phyloP scores from a whole-genome alignment of 2,888 invertebrate species.

The Eilema depressum region DNA sequence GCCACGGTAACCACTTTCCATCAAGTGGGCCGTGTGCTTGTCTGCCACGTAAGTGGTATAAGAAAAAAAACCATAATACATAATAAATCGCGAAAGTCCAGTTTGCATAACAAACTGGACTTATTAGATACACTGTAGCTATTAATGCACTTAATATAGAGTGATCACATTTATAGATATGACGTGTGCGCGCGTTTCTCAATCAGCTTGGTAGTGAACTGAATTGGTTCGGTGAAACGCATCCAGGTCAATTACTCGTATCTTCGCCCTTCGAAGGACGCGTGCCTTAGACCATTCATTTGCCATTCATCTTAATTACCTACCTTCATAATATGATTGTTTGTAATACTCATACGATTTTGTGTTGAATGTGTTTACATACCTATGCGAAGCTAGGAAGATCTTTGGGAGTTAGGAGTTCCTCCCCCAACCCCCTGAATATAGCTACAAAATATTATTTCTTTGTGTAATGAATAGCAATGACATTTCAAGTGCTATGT shows the following conservation, averaged over 20 bases:
- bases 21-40: no score
- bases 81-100: background rate
- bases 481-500: no score
- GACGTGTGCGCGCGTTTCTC: constrained; percentile 62
- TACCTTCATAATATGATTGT: constrained; percentile 77
- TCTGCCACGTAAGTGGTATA: no score
- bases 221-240: constrained; percentile 76
- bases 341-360: background rate
- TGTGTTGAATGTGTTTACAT: background rate
- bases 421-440: no score
- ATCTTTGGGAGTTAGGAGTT: no score
- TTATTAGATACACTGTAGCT: background rate
- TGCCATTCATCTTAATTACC: constrained; percentile 43
- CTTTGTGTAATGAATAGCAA: no score
- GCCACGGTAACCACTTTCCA: no score
- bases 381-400: no score
- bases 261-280: constrained; percentile 79
- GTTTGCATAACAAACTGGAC: background rate
- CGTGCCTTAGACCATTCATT: constrained; percentile 40
- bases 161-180: constrained; percentile 46
- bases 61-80: no score
- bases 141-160: constrained; percentile 23
- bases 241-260: constrained; percentile 70
- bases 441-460: no score
- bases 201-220: constrained; percentile 67